phyloP scores from a whole-genome alignment of 1,140 invertebrate genomes.

The Saccostrea glomerata region DNA sequence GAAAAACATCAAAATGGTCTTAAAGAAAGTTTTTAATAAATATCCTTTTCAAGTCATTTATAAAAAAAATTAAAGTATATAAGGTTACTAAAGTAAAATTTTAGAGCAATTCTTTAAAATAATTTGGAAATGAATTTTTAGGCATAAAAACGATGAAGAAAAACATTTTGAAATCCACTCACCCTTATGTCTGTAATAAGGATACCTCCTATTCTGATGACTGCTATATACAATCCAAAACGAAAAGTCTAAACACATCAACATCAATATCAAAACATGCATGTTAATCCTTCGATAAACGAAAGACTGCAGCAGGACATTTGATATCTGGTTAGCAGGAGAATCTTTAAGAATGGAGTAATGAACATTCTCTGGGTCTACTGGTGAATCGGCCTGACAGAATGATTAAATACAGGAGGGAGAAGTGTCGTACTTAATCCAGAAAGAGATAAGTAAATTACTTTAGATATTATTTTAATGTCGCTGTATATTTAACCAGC shows the following conservation, averaged over 20 bases:
- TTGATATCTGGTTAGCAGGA: constrained; percentile 6
- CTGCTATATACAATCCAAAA: background rate
- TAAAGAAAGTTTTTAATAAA: background rate
- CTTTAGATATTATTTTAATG: constrained; percentile 32
- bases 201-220: background rate
- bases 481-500: constrained; percentile 33
- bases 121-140: background rate
- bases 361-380: constrained; percentile 20
- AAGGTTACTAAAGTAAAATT: too few species aligned
- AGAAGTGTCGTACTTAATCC: background rate
- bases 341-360: background rate
- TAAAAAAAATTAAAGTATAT: background rate
- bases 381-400: background rate
- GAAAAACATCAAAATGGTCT: background rate
- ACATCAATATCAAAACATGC: background rate
- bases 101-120: too few species aligned
- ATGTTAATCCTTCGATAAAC: constrained; percentile 22
- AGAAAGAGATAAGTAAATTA: constrained; percentile 33
- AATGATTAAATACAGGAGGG: constrained; percentile 25
- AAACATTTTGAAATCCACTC: background rate
- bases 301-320: background rate
- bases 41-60: background rate
- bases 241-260: background rate
- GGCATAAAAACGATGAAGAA: background rate
- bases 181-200: background rate